Evolutionary conservation across 2,113 vertebrate species (phyloP).

Genomic region (human): GRCh38 chr2:204262501-204263000

Average conservation of each 20-base stretch:
- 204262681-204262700: neutral
- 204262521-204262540: no score
- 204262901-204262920: neutral
- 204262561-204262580: no score
- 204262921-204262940: neutral
- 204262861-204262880: neutral
- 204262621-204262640: neutral
- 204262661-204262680: neutral
- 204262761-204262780: neutral
- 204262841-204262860: neutral
- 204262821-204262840: neutral
- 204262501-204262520: no score
- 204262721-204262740: neutral
- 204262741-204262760: neutral
- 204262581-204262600: no score
- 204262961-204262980: neutral
- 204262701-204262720: neutral
- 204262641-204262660: neutral
- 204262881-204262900: neutral
- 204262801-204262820: neutral
- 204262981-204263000: neutral
- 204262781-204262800: neutral
- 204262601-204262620: neutral
- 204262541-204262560: no score
- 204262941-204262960: neutral